Base-by-base conservation (phyloP, 2,797 vertebrate genomes). In the Brachyalestes nurse region DNA sequence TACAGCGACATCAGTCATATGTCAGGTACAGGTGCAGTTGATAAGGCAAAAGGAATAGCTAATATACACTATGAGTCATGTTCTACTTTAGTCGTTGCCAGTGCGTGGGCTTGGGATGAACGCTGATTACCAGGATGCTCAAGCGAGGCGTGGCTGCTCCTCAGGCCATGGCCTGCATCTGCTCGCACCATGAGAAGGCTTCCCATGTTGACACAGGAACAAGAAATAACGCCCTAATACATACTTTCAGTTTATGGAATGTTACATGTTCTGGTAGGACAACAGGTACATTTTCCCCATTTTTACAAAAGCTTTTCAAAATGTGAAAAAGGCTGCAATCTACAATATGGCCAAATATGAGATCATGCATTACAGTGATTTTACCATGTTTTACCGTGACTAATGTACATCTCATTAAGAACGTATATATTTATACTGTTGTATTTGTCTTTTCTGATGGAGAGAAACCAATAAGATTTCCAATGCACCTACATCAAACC, bases 21-120 rank as follows among this genome's bases (percentile, higher is more conserved):
- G 60, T 42, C 34, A 75, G 19, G 13, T 75, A 80, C 82, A 86
- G 85, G 80, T 84, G 85, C 66, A 72, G 47, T 55, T 34, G 74
- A 84, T 86, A 75, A 83, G 77, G 60, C 51, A 19, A 40, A 72
- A 34, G 57, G 72, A 80, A 49, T 65, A 47, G 53, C 40, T 71
- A 75, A 80, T 67, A 80, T 64, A 40, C 67, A 69, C 40, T 76
- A 64, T 85, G 80, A 84, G 57, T 80, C 83, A 83, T 60, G 6
- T 58, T 61, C 42, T 61, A 40, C 66, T 77, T 77, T 51, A 38
- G 19, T 73, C 23, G 25, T 21, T 72, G 23, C 49, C 16, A 76
- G 65, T 65, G 78, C 45, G 6, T 55, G 42, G 38, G 40, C 21
- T 25, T 72, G 57, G 16, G 78, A 64, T 61, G 58, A 83, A 57